A percentile compares a stretch with the other conserved stretches of the same genome.
Conservation (phyloP, 2,888 invertebrate species). For the Halocaridina rubra region DNA sequence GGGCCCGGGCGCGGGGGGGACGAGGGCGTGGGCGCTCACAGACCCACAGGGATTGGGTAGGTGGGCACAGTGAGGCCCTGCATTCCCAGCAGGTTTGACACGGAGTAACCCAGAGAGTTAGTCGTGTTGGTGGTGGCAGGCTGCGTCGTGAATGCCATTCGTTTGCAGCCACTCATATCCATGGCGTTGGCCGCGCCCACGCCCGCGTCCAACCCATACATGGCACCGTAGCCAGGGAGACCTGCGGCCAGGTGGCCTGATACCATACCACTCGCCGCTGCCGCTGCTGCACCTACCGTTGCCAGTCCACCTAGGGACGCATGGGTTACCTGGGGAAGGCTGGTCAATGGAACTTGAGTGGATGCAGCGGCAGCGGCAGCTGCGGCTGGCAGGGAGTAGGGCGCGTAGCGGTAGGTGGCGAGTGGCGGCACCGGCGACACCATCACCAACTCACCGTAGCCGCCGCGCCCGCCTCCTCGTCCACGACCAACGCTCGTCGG, state of each 20-base stretch:
- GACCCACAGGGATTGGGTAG: constrained; percentile 63
- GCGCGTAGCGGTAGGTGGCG: constrained; percentile 74
- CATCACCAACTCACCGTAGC: constrained; percentile 96
- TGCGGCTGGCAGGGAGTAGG: constrained; percentile 75
- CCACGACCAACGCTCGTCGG: constrained; percentile 96
- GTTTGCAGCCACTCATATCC: constrained; percentile 63
- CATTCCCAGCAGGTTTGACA: constrained; percentile 63
- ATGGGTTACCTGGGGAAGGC: constrained; percentile 83
- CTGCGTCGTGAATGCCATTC: constrained; percentile 60
- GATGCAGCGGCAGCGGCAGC: constrained; percentile 96
- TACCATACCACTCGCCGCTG: constrained; percentile 51
- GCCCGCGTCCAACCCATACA: constrained; percentile 62
- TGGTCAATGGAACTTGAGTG: constrained; percentile 93
- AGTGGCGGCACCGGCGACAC: constrained; percentile 71
- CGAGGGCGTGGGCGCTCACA: constrained; percentile 51
- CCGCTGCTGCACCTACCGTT: constrained; percentile 54
- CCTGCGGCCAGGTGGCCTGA: constrained; percentile 54
- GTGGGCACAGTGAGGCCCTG: constrained; percentile 63
- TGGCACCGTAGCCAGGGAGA: constrained; percentile 61
- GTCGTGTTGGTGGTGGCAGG: constrained; percentile 60
- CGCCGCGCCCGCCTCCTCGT: constrained; percentile 91
- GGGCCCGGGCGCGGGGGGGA: constrained; percentile 42
- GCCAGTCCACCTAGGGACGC: constrained; percentile 58
- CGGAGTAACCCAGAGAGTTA: constrained; percentile 63
- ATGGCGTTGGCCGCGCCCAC: constrained; percentile 53